These are phyloP conservation scores for Calliphora vomitoria DNA, from an alignment of 2,888 invertebrate species.

Conservation along the genomic window DNA sequence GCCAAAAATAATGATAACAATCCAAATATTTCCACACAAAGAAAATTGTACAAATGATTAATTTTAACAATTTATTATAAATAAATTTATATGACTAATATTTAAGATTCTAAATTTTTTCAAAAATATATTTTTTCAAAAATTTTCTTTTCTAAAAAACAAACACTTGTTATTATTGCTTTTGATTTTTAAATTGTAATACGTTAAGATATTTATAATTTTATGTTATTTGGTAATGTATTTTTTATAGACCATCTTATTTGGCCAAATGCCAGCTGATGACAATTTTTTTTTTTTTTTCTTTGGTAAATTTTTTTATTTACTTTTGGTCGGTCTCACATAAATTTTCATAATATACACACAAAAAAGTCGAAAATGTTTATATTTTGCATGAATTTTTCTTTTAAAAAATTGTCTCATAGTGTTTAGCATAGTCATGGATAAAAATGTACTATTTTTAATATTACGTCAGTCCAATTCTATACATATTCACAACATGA, in stretches of 20 bases:
- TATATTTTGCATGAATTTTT: background rate
- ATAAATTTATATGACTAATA: constrained; percentile 32
- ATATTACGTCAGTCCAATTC: constrained; percentile 26
- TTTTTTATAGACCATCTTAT: constrained; percentile 25
- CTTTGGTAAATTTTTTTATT: background rate
- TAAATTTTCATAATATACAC: background rate
- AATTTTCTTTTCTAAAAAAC: constrained; percentile 14
- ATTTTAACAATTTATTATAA: background rate
- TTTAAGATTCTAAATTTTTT: background rate
- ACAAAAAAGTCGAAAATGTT: background rate
- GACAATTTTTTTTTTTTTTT: constrained; percentile 47
- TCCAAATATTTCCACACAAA: no score
- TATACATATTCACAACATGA: background rate
- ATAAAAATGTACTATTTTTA: background rate
- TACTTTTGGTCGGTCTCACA: constrained; percentile 33
- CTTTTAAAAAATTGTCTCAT: constrained; percentile 2
- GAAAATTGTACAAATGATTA: background rate
- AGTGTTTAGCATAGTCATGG: background rate
- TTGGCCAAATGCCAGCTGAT: constrained; percentile 57
- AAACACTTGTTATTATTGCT: constrained; percentile 28
- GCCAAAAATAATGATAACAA: no score
- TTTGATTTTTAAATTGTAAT: constrained; percentile 6
- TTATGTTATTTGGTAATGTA: constrained; percentile 42
- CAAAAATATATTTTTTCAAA: background rate
- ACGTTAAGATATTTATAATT: constrained; percentile 41